Evolutionary conservation across 2,797 vertebrate species (phyloP), one percentile per base, ranked within the genome.

Genomic region (Aratinga solstitialis): DNA sequence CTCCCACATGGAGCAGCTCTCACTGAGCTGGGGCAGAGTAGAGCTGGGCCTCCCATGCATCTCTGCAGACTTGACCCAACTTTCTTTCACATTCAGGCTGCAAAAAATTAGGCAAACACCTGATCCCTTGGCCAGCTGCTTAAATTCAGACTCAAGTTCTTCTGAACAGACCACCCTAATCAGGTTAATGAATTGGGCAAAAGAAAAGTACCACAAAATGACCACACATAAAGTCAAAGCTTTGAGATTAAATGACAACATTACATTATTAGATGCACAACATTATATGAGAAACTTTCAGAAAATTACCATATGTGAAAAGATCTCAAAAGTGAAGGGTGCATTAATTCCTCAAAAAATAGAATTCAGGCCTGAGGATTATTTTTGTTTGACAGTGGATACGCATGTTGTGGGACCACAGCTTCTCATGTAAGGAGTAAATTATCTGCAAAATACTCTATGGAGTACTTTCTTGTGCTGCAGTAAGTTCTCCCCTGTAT

Each of bases 21-120:
- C 5, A 2, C 61, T 0, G 1, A 92, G 77, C 27, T 0, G 0
- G 27, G 47, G 19, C 32, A 61, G 36, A 23, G 6, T 5, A 47
- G 9, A 79, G 51, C n/a, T 2, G 0, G 13, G 27, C 67, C 51
- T 71, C 13, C 8, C 10, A 12, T 3, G 1, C 0, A 0, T 47
- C 73, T 72, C 76, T 68, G 66, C 58, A 91, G 66, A 69, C 21
- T 30, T 73, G 66, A 68, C 45, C 43, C 58, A 86, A 43, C 56
- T 59, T 62, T 69, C 54, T 36, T 84, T 59, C 82, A 69, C 21
- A 11, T 45, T 50, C 61, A 54, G 66, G 47, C 18, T 82, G 50
- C 11, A 10, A 11, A 84, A 93, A 89, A 89, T 45, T 40, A 87
- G 63, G 53, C n/a, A 43, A 93, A 66, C 16, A 48, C 32, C 42